Evolutionary conservation across 2,888 invertebrate species (phyloP).

Genomic region (Chalcosyrphus nemorum): DNA sequence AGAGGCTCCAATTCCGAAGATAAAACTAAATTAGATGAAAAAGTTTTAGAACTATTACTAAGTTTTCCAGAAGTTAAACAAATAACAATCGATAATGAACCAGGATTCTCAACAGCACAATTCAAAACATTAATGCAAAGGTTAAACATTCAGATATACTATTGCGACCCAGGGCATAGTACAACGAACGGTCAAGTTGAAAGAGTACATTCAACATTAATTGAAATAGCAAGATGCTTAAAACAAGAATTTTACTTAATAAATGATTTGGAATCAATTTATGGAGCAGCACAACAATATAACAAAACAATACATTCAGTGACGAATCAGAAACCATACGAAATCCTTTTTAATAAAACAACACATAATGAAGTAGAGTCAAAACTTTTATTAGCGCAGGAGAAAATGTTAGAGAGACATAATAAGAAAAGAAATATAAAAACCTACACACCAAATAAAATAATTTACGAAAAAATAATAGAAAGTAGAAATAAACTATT

Average conservation of each 20-base stretch:
- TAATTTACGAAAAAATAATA: constrained; percentile 4
- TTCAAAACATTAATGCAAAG: constrained; percentile 60
- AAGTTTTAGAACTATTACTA: constrained; percentile 50
- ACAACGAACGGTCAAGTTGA: too few species aligned
- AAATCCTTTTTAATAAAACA: too few species aligned
- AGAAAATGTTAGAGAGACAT: background rate
- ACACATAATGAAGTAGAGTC: too few species aligned
- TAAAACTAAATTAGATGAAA: constrained; percentile 49
- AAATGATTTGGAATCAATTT: too few species aligned
- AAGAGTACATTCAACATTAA: too few species aligned
- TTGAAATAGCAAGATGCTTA: too few species aligned
- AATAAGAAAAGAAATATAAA: background rate
- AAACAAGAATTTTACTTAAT: too few species aligned
- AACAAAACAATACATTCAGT: too few species aligned
- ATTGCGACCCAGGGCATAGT: too few species aligned
- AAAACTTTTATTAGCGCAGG: too few species aligned
- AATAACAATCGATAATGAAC: constrained; percentile 55
- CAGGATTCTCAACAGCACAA: constrained; percentile 44
- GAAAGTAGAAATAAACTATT: constrained; percentile 18
- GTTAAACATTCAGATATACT: constrained; percentile 22
- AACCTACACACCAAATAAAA: background rate
- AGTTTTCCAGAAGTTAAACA: constrained; percentile 28
- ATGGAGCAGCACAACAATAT: too few species aligned
- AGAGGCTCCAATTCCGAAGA: constrained; percentile 63
- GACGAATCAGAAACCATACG: too few species aligned